Evolutionary conservation across 1,140 invertebrate genomes (phyloP), one percentile per base, ranked within the genome.

Genomic region (Platyscapa corneri): DNA sequence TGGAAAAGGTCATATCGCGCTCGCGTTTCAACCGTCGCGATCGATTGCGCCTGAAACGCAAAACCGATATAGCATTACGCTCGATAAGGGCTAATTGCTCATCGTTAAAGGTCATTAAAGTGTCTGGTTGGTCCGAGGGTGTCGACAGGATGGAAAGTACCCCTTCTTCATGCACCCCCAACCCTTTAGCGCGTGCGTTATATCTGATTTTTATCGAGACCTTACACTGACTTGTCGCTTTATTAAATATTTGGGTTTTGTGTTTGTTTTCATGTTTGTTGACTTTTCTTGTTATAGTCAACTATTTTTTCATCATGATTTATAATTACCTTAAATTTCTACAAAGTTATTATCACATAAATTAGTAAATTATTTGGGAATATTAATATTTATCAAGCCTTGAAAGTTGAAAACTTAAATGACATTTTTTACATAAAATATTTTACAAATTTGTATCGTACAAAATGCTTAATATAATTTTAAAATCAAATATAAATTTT

Each of bases 31-130:
- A 32, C 30, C 30, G 27, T n/a, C 80, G 42, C 77, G 77, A 75
- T 85, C 83, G 76, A 80, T 85, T 32, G 76, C 32, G 49, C 49
- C 23, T 90, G 90, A 90, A 92, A 91, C 86, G 88, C 88, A 88
- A 91, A 86, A 87, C 89, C 88, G 88, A 89, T 89, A 74, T 72
- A 89, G 85, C 88, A 89, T 92, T 90, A 91, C 88, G 85, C 64
- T 78, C 90, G 90, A 91, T 90, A 90, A 87, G 86, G 86, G 86
- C 88, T 92, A 93, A 93, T 93, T 92, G 91, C 89, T 89, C 85
- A 81, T 90, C 88, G 89, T 93, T 91, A 92, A 89, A 90, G 91
- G 90, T 93, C 89, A 93, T 93, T 89, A 93, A 93, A 92, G 92
- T 93, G 92, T 93, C 91, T 85, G 90, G 90, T 93, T 93, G 77